phyloP scores from a whole-genome alignment of 1,140 invertebrate species.

The Drosophila busckii region DNA sequence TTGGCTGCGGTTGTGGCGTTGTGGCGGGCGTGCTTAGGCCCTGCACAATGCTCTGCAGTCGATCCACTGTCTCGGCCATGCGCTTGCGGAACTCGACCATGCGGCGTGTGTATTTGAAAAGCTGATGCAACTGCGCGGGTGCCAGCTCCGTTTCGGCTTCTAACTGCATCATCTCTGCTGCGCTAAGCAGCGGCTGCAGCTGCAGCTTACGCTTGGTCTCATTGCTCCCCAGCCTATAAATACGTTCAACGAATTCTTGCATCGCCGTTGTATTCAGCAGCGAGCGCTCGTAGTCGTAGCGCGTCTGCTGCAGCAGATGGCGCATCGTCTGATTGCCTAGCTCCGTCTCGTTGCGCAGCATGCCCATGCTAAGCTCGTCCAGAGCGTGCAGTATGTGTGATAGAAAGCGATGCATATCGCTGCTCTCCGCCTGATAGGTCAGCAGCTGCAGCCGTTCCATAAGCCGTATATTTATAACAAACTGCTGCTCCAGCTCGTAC shows the following conservation, averaged over 20 bases:
- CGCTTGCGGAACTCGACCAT: conserved; percentile 66
- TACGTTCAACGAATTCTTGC: conserved; percentile 60
- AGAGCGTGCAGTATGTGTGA: conserved; percentile 37
- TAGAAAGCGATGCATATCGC: conserved; percentile 26
- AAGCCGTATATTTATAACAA: conserved; percentile 40
- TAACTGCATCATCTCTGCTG: conserved; percentile 28
- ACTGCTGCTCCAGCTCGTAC: conserved; percentile 61
- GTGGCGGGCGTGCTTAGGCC: conserved; percentile 23
- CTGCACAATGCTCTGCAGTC: conserved; percentile 62
- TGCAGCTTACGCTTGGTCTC: conserved; percentile 28
- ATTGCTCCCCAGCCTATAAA: conserved; percentile 52
- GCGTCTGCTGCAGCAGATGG: conserved; percentile 25
- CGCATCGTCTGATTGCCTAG: no score
- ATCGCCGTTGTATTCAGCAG: conserved; percentile 64
- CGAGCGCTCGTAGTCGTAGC: conserved; percentile 29
- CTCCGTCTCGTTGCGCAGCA: not conserved
- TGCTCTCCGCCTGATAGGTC: conserved; percentile 28
- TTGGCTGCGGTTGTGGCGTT: not conserved
- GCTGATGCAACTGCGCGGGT: conserved; percentile 32
- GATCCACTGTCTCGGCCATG: conserved; percentile 66
- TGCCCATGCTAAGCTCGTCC: conserved; percentile 8
- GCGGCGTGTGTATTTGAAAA: conserved; percentile 60
- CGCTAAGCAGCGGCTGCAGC: conserved; percentile 31
- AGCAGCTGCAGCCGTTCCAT: conserved; percentile 41
- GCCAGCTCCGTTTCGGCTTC: conserved; percentile 11